A percentile compares a stretch with the other conserved stretches of the same genome.
Evolutionary conservation across 1,140 invertebrate genomes (phyloP).

Genomic region (Caenorhabditis tropicalis): DNA sequence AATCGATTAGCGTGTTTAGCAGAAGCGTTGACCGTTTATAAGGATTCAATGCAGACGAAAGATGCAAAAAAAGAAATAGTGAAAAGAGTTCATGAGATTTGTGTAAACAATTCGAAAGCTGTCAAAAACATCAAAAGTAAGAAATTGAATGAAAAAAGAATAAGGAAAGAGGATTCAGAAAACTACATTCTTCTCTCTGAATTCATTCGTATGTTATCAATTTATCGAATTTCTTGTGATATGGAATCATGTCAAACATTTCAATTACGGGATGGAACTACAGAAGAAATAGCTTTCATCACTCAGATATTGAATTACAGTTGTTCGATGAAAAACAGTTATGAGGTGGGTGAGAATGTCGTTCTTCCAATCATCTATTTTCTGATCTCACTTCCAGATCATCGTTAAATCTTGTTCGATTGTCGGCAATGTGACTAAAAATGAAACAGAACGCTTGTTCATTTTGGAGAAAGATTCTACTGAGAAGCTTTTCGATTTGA

Average conservation of each 20-base stretch:
- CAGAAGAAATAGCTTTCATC: neutral
- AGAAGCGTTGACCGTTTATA: conserved; percentile 19
- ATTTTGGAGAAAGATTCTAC: neutral
- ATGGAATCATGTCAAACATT: conserved; percentile 43
- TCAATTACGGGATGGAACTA: neutral
- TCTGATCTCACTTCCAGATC: neutral
- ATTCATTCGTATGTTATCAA: neutral
- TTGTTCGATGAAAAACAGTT: conserved; percentile 45
- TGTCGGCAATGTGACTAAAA: neutral
- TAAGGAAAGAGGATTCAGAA: no score
- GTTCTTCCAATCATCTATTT: neutral
- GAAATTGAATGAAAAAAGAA: neutral
- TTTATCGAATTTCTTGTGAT: neutral
- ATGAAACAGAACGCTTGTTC: neutral
- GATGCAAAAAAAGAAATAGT: conserved; percentile 49
- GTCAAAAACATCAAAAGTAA: conserved; percentile 40
- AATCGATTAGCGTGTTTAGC: neutral
- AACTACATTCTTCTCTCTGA: neutral
- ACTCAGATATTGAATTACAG: conserved; percentile 27
- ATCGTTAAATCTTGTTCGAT: conserved; percentile 15
- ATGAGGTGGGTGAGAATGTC: neutral
- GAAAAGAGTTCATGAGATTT: conserved; percentile 46
- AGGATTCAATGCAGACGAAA: conserved; percentile 37
- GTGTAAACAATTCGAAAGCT: conserved; percentile 15
- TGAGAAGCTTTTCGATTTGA: conserved; percentile 32